Evolutionary conservation across 2,797 vertebrate species (phyloP), one percentile per base, ranked within the genome.

Genomic region (Chiloscyllium punctatum): DNA sequence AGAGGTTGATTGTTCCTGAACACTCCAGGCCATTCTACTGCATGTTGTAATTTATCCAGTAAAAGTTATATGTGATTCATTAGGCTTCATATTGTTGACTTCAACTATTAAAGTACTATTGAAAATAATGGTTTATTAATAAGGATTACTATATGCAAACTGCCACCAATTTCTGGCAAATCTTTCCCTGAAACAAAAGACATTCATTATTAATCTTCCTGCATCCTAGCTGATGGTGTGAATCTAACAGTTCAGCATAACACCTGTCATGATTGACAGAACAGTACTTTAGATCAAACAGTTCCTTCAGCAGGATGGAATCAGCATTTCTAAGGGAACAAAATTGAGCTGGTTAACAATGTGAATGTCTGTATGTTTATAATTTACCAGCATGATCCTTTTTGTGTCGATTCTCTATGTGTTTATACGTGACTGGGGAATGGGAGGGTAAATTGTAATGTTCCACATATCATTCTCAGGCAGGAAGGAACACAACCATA

Each of bases 121-220:
- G 88, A 37, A 91, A 91, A 66, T 66, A 66, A 91, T 91, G 30
- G 88, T 91, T 91, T 91, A 66, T 91, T 91, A 66, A 91, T 66
- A 66, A 37, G 88, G 88, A 66, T 91, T 37, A 91, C 88, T 91
- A 91, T 66, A n/a, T 16, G 66, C 33, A 90, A 91, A 91, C 53
- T 91, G 88, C 88, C 33, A n/a, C 15, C 57, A 33, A n/a, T 91
- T 91, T 91, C 88, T 91, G 53, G 53, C 57, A 91, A n/a, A 37
- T 66, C 33, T 21, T 62, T 66, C 88, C 88, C n/a, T n/a, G 16
- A 91, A 33, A 91, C 30, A 91, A 88, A 66, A 91, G 88, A 30
- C 88, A 91, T 91, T 57, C 88, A 91, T 91, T 66, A 66, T 66
- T 91, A 66, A 91, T 62, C 30, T 37, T 91, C 57, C 30, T 91